Base-by-base conservation (phyloP, 2,797 vertebrate genomes). In the Serranus cabrilla region DNA sequence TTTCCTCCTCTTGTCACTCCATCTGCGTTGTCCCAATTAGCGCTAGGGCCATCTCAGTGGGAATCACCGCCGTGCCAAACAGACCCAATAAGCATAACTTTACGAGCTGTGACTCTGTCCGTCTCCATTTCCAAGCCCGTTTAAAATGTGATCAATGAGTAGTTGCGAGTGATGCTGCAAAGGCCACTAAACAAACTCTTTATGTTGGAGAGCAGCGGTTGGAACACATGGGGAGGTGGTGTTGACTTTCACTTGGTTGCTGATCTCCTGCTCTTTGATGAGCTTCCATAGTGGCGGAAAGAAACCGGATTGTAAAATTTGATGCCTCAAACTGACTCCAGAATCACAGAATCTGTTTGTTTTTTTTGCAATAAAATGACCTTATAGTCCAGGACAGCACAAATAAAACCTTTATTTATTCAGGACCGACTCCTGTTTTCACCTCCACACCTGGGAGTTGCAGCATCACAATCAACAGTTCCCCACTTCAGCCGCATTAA, bases 41-140 rank as follows among this genome's bases (percentile, higher is more conserved):
- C 76, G 71, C 60, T 81, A 63, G 64, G 66, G 80, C 63, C 82
- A 70, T 84, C 76, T 73, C 74, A 63, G 74, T 60, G 62, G 80
- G 76, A 81, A 87, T 88, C 69, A 83, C 60, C 23, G n/a, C 68
- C 16, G 59, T 52, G 85, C 70, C 80, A 86, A 78, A 74, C 47
- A 68, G 67, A 72, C 65, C 69, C 76, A 75, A 76, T 79, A 77
- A 74, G n/a, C 55, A 49, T 5, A 46, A 73, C 63, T 90, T 91
- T 84, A 93, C 17, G 80, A 89, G 88, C 90, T 91, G 90, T 85
- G 85, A 87, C 79, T 81, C 60, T 39, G 72, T 79, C 84, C 40
- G 56, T 78, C 83, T 82, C 73, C 69, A 51, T 80, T 81, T 80
- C 83, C 63, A 25, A 43, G 76, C 14, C 75, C 39, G 17, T 71